Evolutionary conservation across 2,797 vertebrate genomes (phyloP).

Genomic region (Naso thynnoides): DNA sequence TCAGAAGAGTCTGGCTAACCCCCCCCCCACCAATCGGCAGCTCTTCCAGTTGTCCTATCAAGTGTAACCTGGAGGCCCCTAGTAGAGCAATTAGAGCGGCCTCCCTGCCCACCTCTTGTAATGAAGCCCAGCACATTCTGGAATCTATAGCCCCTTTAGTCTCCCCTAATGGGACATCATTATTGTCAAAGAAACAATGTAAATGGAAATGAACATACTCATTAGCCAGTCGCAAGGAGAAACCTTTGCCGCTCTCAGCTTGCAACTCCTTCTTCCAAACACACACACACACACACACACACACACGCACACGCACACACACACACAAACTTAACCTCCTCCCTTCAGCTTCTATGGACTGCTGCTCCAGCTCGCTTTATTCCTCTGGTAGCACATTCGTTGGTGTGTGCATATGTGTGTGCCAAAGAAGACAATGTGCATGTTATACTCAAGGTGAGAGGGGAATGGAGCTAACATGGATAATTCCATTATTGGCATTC

Average conservation of each 20-base stretch:
- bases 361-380: constrained; percentile 68
- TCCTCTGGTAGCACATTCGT: constrained; percentile 74
- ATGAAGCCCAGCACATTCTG: constrained; percentile 99
- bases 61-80: constrained; percentile 99
- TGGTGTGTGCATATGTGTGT: constrained; percentile 69
- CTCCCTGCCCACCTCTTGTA: constrained; percentile 99
- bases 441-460: constrained; percentile 74
- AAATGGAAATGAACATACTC: constrained; percentile 99
- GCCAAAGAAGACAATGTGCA: constrained; percentile 62
- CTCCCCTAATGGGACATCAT: constrained; percentile 99
- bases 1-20: constrained; percentile 67
- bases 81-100: constrained; percentile 99
- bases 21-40: constrained; percentile 73
- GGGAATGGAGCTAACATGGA: constrained; percentile 72
- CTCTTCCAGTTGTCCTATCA: constrained; percentile 99
- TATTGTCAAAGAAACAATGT: constrained; percentile 99
- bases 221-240: constrained; percentile 99
- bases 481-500: constrained; percentile 95
- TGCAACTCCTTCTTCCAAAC: constrained; percentile 71
- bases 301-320: constrained; percentile 35
- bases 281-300: constrained; percentile 39
- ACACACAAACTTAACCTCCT: constrained; percentile 60
- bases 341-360: constrained; percentile 65
- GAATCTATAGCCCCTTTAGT: constrained; percentile 99
- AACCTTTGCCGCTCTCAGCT: constrained; percentile 86